Percentiles rank a stretch among this genome's conserved stretches.
Conservation (phyloP, 2,888 invertebrate genomes). For the Lapara coniferarum region DNA sequence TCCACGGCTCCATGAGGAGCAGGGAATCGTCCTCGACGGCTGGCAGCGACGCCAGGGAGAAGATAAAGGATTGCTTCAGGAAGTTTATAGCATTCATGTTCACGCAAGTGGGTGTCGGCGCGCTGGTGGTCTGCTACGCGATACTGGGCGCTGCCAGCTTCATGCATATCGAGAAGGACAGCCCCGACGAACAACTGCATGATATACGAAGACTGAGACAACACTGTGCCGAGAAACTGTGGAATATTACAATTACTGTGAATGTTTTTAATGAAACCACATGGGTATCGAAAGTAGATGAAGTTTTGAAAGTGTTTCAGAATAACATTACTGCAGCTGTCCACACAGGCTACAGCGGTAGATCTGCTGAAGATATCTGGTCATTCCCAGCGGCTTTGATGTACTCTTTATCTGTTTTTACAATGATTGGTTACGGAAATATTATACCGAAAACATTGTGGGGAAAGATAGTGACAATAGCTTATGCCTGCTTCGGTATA, state of each 20-base stretch:
- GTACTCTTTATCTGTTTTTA: conserved; percentile 94
- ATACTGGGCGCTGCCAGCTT: conserved; percentile 93
- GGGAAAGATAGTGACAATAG: conserved; percentile 92
- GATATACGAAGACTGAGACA: conserved; percentile 80
- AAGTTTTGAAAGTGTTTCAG: conserved; percentile 87
- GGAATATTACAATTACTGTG: conserved; percentile 86
- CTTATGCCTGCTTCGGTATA: conserved; percentile 94
- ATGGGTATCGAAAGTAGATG: conserved; percentile 85
- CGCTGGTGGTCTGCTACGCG: conserved; percentile 93
- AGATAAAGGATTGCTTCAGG: conserved; percentile 92
- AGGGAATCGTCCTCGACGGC: conserved; percentile 87
- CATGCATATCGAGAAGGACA: conserved; percentile 89
- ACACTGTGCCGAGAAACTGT: conserved; percentile 86
- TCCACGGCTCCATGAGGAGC: conserved; percentile 86
- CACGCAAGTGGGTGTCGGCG: conserved; percentile 95
- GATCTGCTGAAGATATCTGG: conserved; percentile 89
- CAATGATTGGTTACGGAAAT: conserved; percentile 96
- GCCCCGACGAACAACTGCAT: conserved; percentile 76
- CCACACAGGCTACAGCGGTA: conserved; percentile 89
- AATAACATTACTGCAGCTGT: conserved; percentile 85
- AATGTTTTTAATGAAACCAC: conserved; percentile 87
- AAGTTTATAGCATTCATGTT: conserved; percentile 96
- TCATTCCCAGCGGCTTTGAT: conserved; percentile 94
- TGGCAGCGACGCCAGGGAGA: conserved; percentile 87
- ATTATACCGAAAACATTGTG: conserved; percentile 91